These are phyloP conservation scores for Tragelaphus strepsiceros DNA, from an alignment of 2,113 vertebrate species.

Conservation along the genomic window DNA sequence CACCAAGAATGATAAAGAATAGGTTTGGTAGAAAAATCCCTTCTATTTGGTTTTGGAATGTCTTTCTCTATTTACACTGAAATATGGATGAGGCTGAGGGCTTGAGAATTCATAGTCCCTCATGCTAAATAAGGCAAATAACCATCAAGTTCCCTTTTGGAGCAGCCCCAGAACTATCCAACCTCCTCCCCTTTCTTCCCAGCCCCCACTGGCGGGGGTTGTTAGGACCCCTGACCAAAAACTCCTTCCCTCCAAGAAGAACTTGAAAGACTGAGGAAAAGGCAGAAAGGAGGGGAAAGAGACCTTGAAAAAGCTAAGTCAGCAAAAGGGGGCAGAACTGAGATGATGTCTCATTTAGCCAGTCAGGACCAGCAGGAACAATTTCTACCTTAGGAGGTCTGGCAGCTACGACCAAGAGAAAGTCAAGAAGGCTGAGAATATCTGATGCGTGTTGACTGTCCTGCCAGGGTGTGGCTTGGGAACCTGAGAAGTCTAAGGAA, in stretches of 20 bases:
- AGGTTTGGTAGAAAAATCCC: not conserved
- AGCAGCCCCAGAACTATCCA: not conserved
- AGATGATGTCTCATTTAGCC: not conserved
- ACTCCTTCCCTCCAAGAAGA: not conserved
- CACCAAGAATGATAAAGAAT: not conserved
- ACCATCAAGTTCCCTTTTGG: not conserved
- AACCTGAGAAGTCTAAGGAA: not conserved
- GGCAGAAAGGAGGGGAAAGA: not conserved
- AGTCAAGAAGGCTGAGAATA: not conserved
- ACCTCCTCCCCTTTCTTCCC: not conserved
- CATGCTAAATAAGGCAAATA: not conserved
- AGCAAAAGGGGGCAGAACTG: not conserved
- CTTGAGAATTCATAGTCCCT: not conserved
- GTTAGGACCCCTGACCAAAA: not conserved
- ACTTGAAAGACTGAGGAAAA: not conserved
- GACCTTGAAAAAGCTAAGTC: not conserved
- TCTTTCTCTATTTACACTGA: not conserved
- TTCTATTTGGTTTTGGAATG: not conserved
- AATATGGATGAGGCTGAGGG: not conserved
- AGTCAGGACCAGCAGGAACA: not conserved
- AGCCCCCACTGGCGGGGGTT: not conserved
- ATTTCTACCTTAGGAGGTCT: not conserved
- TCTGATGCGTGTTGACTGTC: not conserved
- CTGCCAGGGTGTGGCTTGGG: not conserved
- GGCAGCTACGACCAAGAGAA: not conserved